Evolutionary conservation across 2,888 invertebrate genomes (phyloP), one percentile per base, ranked within the genome.

Genomic region (Ichneumon xanthorius): DNA sequence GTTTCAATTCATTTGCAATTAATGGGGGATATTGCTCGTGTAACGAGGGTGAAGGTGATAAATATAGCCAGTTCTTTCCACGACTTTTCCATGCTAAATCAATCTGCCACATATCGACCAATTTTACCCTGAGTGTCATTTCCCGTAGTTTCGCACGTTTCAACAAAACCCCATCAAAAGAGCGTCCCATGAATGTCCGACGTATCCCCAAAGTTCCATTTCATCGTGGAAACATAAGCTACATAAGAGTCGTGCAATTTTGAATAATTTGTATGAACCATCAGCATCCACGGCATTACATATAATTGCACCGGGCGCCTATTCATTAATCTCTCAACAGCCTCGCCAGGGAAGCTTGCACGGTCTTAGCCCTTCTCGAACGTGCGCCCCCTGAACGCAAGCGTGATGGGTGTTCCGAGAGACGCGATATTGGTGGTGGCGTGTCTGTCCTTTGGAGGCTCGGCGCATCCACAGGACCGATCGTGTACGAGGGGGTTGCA

Each of bases 391-490:
- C 16, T 3, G 33, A 16, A n/a, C 61, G 61, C 30, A n/a, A 48
- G 16, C 45, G 48, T 19, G 75, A 30, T 16, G 55, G 58, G 16
- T 48, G 40, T 63, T 63, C 30, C 37, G 50, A 65, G 30, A 22
- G 73, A 19, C 53, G 67, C 80, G 48, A 45, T 73, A 45, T 67
- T 65, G 73, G 68, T 65, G 61, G 45, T 37, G 48, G 58, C 58
- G 70, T 76, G 71, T 58, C 40, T n/a, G 77, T 19, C 79, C 71
- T 87, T 85, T 76, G 67, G 82, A 86, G 78, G 67, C 75, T 65
- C 55, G 73, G 73, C 80, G 70, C 67, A n/a, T 5, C 50, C 6
- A 55, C 77, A 61, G 55, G 67, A 73, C 73, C 53, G 55, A 81
- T 63, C 63, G 63, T 7, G 30, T 63, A 85, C 70, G 78, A 73